Percentiles rank a stretch among this genome's conserved stretches.
Evolutionary conservation across 53 echinoderm and acorn worm genomes (phyloP).

Genomic region (Temnopleurus reevesii): DNA sequence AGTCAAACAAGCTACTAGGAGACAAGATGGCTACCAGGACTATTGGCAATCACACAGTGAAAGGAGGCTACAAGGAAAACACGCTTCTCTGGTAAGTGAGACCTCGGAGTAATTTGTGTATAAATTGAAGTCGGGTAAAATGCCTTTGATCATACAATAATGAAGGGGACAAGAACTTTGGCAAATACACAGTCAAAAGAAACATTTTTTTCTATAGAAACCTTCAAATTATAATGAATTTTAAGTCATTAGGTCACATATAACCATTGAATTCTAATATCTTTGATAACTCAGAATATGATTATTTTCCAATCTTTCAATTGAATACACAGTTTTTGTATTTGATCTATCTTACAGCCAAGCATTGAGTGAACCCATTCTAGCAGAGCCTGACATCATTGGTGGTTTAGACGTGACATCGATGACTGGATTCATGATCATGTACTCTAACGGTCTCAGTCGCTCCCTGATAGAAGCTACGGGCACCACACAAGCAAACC

Average conservation of each 20-base stretch:
- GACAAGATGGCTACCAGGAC: constrained; percentile 76
- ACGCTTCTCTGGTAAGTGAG: constrained; percentile 71
- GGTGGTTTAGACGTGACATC: constrained; percentile 73
- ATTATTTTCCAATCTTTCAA: too few relatives aligned
- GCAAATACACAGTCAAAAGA: too few relatives aligned
- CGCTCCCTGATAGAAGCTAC: constrained; percentile 85
- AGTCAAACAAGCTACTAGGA: constrained; percentile 64
- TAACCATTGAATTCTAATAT: too few relatives aligned
- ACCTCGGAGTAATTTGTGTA: too few relatives aligned
- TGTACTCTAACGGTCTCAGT: constrained; percentile 91
- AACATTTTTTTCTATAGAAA: too few relatives aligned
- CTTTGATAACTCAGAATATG: too few relatives aligned
- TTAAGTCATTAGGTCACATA: too few relatives aligned
- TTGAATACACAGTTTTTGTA: too few relatives aligned
- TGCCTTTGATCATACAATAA: too few relatives aligned
- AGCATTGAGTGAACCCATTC: constrained; percentile 87
- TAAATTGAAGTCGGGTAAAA: too few relatives aligned
- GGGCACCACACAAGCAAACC: constrained; percentile 73
- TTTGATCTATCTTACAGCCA: constrained; percentile 51
- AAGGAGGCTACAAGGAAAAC: constrained; percentile 91
- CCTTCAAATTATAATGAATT: too few relatives aligned
- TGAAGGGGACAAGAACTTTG: too few relatives aligned
- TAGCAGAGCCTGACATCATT: constrained; percentile 92
- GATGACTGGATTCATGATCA: constrained; percentile 76
- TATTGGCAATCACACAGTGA: constrained; percentile 86